A percentile compares a stretch with the other conserved stretches of the same genome.
Conservation (phyloP, 2,113 vertebrate genomes). For the Chrysochloris asiatica region DNA sequence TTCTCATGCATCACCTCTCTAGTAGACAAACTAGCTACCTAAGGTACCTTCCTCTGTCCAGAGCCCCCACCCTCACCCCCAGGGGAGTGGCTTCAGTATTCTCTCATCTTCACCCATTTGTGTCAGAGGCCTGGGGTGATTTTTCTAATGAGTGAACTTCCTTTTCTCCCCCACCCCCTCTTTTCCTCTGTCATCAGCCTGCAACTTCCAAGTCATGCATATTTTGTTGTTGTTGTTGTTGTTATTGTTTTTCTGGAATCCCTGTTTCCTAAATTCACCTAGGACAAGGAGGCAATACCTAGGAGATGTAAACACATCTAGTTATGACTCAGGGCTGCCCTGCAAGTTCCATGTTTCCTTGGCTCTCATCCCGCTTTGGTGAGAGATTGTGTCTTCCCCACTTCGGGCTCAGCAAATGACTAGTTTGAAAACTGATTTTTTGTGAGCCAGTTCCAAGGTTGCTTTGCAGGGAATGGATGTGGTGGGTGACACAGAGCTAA, state of each 20-base stretch:
- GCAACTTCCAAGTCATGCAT: neutral
- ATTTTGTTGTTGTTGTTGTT: neutral
- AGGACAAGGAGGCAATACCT: neutral
- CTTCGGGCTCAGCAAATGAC: neutral
- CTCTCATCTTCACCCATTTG: rapidly evolving
- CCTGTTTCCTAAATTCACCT: neutral
- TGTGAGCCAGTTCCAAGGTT: neutral
- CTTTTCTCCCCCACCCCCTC: neutral
- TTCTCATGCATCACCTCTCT: neutral
- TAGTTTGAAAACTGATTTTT: neutral
- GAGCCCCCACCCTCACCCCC: too few species aligned
- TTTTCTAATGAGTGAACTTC: neutral
- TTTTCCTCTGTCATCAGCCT: too few species aligned
- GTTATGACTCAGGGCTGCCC: neutral
- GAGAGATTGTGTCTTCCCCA: neutral
- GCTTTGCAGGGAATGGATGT: rapidly evolving
- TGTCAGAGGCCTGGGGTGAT: too few species aligned
- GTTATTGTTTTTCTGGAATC: too few species aligned
- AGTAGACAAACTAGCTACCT: too few species aligned
- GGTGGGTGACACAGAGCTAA: neutral
- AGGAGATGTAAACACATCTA: neutral
- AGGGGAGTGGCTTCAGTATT: too few species aligned
- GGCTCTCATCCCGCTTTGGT: too few species aligned
- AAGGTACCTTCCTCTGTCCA: too few species aligned
- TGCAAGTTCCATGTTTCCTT: neutral